Conservation (phyloP, 2,888 invertebrate species). For the Heliothis peltigera region DNA sequence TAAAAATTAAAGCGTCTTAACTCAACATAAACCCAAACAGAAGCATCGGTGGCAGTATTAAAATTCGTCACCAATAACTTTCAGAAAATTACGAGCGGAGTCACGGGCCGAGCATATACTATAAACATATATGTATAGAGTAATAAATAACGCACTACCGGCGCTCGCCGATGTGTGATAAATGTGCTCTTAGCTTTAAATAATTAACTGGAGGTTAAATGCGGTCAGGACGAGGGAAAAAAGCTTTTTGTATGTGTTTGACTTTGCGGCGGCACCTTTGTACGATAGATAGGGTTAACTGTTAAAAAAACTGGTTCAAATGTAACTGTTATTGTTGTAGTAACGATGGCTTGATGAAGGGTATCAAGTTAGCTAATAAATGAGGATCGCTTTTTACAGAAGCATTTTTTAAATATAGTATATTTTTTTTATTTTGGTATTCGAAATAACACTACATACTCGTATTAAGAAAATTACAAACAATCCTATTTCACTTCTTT, state of each 20-base stretch:
- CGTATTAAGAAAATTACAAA: too few relatives aligned
- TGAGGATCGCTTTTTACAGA: not conserved
- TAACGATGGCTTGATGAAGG: slow-evolving; percentile 3
- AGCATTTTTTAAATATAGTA: not conserved
- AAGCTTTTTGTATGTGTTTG: slow-evolving; percentile 41
- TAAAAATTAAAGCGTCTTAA: not conserved
- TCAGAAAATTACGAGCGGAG: slow-evolving; percentile 42
- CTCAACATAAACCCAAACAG: slow-evolving; percentile 9
- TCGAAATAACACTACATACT: too few relatives aligned
- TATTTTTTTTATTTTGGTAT: too few relatives aligned
- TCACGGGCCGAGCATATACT: slow-evolving; percentile 20
- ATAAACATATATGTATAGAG: slow-evolving; percentile 19
- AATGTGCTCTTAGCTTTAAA: slow-evolving; percentile 53
- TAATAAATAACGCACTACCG: slow-evolving; percentile 48
- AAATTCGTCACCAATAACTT: slow-evolving; percentile 57
- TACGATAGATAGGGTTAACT: slow-evolving; percentile 37
- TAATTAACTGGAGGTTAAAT: slow-evolving; percentile 63
- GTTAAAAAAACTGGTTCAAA: slow-evolving; percentile 39
- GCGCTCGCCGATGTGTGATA: slow-evolving; percentile 44
- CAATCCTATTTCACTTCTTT: too few relatives aligned
- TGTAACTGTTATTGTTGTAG: slow-evolving; percentile 21
- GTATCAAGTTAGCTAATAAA: not conserved
- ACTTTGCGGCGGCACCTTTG: slow-evolving; percentile 47
- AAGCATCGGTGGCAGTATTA: slow-evolving; percentile 22
- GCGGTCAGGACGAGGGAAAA: slow-evolving; percentile 53